A percentile compares a stretch with the other conserved stretches of the same genome.
Evolutionary conservation across 2,888 invertebrate genomes (phyloP).

Genomic region (Escarpia spicata): DNA sequence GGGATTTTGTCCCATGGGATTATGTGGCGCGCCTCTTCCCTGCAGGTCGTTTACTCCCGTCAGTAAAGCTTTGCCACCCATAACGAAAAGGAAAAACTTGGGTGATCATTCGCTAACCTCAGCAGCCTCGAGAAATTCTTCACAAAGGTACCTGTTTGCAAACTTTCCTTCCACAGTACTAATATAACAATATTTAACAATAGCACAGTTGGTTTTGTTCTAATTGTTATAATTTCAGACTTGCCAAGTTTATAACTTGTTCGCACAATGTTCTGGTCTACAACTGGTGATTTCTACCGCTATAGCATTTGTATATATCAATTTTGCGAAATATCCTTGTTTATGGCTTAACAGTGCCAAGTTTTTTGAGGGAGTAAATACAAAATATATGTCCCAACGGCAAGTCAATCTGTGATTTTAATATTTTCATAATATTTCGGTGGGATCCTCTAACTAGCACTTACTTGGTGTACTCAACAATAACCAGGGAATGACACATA

Average conservation of each 20-base stretch:
- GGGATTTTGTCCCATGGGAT: no score
- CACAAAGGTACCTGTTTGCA: background rate
- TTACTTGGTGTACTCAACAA: no score
- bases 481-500: background rate
- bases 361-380: background rate
- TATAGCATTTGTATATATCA: background rate
- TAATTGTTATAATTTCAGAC: background rate
- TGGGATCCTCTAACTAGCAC: no score
- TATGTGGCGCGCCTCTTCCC: background rate
- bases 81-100: background rate
- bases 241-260: background rate
- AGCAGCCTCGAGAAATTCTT: constrained; percentile 1
- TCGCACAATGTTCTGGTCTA: background rate
- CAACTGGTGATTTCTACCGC: background rate
- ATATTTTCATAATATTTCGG: no score
- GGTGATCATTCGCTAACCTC: background rate
- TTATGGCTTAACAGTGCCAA: no score
- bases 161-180: background rate
- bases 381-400: no score
- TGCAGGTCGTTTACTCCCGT: background rate
- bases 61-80: background rate
- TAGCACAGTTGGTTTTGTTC: background rate
- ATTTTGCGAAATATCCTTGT: background rate
- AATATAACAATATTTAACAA: background rate
- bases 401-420: no score